Base-by-base conservation (phyloP, 1,140 invertebrate species). In the Drosophila novamexicana region DNA sequence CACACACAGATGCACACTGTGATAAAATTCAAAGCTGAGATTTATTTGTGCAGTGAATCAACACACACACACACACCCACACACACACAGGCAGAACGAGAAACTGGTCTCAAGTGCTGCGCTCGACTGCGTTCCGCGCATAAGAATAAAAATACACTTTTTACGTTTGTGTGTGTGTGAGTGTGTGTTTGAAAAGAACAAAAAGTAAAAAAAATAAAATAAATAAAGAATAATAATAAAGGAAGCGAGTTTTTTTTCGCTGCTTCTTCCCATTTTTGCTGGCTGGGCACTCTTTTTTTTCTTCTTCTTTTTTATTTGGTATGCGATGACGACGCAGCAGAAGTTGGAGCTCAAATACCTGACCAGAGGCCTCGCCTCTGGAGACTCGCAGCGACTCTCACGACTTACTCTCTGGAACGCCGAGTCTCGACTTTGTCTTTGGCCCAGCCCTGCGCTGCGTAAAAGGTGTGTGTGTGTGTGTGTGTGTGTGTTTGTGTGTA, bases 11-110 rank as follows among this genome's bases (percentile, higher is more conserved):
- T 36, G 29, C 56, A 66, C 58, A 76, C 77, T 47, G 63, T 65
- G 71, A 79, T 79, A 71, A 85, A 77, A 86, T 79, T 85, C 64
- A 83, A 89, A 83, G 76, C 79, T 47, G 83, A 88, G 83, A 88
- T 88, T 88, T 88, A 88, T 89, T 88, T 88, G 83, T 88, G 83
- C 83, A 88, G 84, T 88, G 83, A 88, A 89, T 88, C 83, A 82
- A 88, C 81, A 79, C 50, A 81, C 45, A 78, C 57, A 53, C 42
- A 74, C 56, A 82, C 67, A 75, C 54, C 50, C 63, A 66, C 37
- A 37, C 45, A 52, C 61, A 44, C 29, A 42, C 47, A 66, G 18
- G 29, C 39, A 57, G 42, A 54, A 42, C 36, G 34, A 59, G 59
- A 67, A 88, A 88, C 83, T 74, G 83, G 83, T 88, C 83, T 88